Evolutionary conservation across 2,113 vertebrate genomes (phyloP).

Genomic region (Cephalopholis sonnerati): DNA sequence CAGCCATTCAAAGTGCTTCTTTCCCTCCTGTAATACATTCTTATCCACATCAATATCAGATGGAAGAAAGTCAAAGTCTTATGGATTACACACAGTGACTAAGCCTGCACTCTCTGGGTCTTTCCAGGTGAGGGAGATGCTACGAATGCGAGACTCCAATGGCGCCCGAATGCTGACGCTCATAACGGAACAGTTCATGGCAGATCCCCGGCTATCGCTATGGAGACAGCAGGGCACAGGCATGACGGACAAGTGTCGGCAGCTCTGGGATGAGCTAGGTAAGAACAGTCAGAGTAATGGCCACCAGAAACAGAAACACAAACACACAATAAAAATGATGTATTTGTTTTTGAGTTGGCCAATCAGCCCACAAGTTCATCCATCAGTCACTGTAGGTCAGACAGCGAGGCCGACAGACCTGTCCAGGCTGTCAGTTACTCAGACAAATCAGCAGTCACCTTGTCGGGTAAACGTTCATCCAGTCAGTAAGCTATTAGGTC

Average conservation of each 20-base stretch:
- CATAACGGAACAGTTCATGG: constrained; percentile 99
- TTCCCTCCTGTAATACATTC: background rate
- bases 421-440: constrained; percentile 21
- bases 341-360: background rate
- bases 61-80: background rate
- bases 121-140: constrained; percentile 96
- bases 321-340: background rate
- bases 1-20: background rate
- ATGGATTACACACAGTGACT: constrained; percentile 9
- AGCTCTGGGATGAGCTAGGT: constrained; percentile 98
- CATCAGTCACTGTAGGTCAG: constrained; percentile 13
- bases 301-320: background rate
- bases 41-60: background rate
- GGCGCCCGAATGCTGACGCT: constrained; percentile 97
- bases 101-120: constrained; percentile 21
- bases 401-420: background rate
- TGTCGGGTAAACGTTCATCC: constrained; percentile 47
- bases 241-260: constrained; percentile 98
- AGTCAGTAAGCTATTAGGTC: constrained; percentile 49
- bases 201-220: constrained; percentile 95
- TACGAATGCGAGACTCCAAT: constrained; percentile 98
- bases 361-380: background rate
- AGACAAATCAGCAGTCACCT: constrained; percentile 33
- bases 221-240: constrained; percentile 98
- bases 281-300: constrained; percentile 55